Percentiles rank a stretch among this genome's conserved stretches.
These are phyloP conservation scores for Dendrocincla fuliginosa DNA, from an alignment of 2,797 vertebrate genomes.

Conservation along the genomic window DNA sequence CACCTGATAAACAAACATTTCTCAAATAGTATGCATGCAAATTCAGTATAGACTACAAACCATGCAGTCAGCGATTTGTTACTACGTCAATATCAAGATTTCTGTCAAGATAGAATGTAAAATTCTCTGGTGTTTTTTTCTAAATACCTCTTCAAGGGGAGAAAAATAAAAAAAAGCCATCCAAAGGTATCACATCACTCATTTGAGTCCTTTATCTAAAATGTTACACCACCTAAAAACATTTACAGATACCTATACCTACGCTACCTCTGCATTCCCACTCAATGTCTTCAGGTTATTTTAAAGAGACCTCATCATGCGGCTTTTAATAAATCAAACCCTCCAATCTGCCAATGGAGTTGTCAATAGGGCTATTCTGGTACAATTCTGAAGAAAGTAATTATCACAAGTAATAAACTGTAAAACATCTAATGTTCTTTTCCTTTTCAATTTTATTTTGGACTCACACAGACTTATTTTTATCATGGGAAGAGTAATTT, in stretches of 20 bases:
- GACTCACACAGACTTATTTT: not conserved
- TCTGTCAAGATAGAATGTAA: not conserved
- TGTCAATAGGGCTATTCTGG: not conserved
- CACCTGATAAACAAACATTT: not conserved
- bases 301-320: not conserved
- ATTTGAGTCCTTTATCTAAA: not conserved
- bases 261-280: not conserved
- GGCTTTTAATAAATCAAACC: not conserved
- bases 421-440: not conserved
- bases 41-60: not conserved
- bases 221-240: not conserved
- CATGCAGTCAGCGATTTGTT: not conserved
- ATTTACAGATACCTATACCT: not conserved
- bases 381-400: not conserved
- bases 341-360: not conserved
- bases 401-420: not conserved
- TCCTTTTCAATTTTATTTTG: not conserved
- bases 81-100: not conserved
- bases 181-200: not conserved
- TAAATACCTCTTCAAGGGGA: not conserved
- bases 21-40: not conserved
- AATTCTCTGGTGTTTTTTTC: not conserved
- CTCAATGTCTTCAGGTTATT: not conserved
- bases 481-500: not conserved
- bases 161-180: not conserved